phyloP scores from a whole-genome alignment of 2,113 vertebrate genomes.

The Chionomys nivalis region DNA sequence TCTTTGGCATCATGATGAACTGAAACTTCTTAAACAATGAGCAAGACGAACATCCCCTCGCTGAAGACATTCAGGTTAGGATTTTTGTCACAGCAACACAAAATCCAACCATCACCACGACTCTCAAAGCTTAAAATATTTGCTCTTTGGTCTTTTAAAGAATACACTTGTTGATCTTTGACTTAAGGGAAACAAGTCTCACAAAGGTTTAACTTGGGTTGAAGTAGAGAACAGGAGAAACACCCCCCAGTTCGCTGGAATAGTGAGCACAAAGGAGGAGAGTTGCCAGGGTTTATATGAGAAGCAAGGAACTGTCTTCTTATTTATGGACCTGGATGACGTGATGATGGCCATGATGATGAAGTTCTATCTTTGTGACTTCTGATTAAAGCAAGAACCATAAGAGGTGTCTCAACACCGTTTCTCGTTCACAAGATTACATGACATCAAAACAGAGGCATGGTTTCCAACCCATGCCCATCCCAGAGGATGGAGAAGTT shows the following conservation, averaged over 20 bases:
- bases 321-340: neutral
- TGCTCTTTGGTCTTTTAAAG: constrained; percentile 34
- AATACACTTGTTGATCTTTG: constrained; percentile 17
- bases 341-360: too few relatives aligned
- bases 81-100: neutral
- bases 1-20: neutral
- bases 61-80: neutral
- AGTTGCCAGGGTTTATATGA: neutral
- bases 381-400: neutral
- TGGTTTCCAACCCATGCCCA: neutral
- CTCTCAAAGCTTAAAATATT: constrained; percentile 7
- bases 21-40: neutral
- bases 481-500: neutral
- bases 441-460: neutral
- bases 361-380: neutral
- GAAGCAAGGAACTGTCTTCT: neutral
- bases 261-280: neutral
- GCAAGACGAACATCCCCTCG: neutral
- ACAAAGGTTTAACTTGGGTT: constrained; percentile 23
- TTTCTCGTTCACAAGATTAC: neutral
- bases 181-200: neutral
- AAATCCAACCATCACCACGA: neutral
- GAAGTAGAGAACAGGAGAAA: neutral
- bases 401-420: neutral
- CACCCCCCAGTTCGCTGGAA: neutral